Evolutionary conservation across 2,113 vertebrate genomes (phyloP).

Genomic region (Serilophus lunatus): DNA sequence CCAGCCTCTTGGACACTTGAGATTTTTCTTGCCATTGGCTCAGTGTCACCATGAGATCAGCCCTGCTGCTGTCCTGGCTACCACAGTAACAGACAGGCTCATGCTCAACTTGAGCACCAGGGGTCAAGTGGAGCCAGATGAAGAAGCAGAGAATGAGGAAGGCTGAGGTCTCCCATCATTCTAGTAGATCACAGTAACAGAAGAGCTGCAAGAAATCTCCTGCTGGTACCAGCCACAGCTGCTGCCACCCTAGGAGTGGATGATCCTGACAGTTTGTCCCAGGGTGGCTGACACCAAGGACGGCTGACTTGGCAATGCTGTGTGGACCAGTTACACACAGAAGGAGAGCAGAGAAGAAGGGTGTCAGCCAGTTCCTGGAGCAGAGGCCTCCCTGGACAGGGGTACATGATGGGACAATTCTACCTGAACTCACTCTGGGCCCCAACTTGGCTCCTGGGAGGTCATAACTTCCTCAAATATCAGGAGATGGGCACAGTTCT

Average conservation of each 20-base stretch:
- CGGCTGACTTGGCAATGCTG: neutral
- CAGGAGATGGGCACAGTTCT: neutral
- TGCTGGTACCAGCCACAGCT: neutral
- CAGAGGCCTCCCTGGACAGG: neutral
- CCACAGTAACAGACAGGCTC: neutral
- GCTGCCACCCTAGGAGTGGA: neutral
- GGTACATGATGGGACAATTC: neutral
- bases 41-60: neutral
- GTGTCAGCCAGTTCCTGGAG: neutral
- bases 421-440: neutral
- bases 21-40: neutral
- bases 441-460: fast-evolving
- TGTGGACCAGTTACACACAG: neutral
- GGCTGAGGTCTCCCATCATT: no score
- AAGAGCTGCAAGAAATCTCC: neutral
- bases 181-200: neutral
- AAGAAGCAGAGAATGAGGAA: neutral
- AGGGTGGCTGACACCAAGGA: fast-evolving
- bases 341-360: neutral
- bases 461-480: neutral
- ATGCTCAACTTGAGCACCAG: neutral
- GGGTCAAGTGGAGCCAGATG: fast-evolving
- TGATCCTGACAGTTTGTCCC: neutral
- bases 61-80: neutral
- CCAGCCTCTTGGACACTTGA: neutral